Percentiles rank a stretch among this genome's conserved stretches.
phyloP scores from a whole-genome alignment of 2,888 invertebrate species.

The Lasioglossum zephyrum region DNA sequence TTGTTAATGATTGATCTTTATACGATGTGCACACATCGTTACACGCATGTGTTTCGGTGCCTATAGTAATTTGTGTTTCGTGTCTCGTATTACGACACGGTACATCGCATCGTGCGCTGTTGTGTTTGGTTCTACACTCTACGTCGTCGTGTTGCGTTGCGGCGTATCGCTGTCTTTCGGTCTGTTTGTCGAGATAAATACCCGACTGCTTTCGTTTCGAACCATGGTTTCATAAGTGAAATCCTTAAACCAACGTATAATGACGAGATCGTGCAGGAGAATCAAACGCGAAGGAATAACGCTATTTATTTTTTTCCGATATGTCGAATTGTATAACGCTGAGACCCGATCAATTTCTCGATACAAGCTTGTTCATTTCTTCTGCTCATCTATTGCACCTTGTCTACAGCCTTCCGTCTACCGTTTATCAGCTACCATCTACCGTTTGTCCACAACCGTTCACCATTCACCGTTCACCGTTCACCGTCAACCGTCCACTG shows the following conservation, averaged over 20 bases:
- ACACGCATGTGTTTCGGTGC: not conserved
- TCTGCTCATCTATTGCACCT: not conserved
- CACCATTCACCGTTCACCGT: constrained; percentile 2
- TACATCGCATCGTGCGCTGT: not conserved
- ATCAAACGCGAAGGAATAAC: constrained; percentile 38
- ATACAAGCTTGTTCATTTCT: not conserved
- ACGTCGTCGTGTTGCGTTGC: constrained; percentile 21
- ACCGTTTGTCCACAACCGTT: not conserved
- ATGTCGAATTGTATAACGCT: not conserved
- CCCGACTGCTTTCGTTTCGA: constrained; percentile 77
- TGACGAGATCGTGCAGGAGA: constrained; percentile 72
- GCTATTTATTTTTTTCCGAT: not conserved
- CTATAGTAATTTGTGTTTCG: not conserved
- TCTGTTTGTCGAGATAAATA: constrained; percentile 78
- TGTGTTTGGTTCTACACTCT: not conserved
- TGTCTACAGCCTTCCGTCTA: not conserved
- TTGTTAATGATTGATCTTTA: not conserved
- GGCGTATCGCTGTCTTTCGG: constrained; percentile 67
- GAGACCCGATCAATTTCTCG: not conserved
- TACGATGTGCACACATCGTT: not conserved
- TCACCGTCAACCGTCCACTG: not conserved
- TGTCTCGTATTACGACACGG: not conserved
- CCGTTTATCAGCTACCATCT: not conserved
- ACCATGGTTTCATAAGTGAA: constrained; percentile 78
- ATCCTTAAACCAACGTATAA: constrained; percentile 70